These are phyloP conservation scores for Gallinago media DNA, from an alignment of 2,113 vertebrate species.

Conservation along the genomic window DNA sequence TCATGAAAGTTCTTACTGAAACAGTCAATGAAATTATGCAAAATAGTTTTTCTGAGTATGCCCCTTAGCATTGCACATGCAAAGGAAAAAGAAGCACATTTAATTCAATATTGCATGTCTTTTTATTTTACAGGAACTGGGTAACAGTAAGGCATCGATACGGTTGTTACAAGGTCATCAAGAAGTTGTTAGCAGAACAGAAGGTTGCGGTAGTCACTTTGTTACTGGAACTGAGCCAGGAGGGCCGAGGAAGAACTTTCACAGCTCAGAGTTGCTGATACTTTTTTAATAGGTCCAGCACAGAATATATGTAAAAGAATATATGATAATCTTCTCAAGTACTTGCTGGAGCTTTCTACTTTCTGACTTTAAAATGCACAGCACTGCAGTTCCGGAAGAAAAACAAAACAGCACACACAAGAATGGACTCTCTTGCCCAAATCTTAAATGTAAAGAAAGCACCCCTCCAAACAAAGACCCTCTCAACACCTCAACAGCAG, in stretches of 20 bases:
- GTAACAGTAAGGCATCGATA: neutral
- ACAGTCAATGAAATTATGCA: neutral
- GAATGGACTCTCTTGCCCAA: neutral
- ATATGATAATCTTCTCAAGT: neutral
- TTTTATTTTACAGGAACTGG: neutral
- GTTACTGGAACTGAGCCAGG: neutral
- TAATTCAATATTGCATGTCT: neutral
- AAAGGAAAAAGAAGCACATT: neutral
- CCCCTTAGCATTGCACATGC: neutral
- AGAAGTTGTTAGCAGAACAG: neutral
- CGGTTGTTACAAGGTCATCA: neutral
- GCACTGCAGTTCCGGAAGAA: neutral
- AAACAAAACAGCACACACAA: neutral
- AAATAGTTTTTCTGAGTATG: neutral
- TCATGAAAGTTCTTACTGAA: slow-evolving; percentile 12
- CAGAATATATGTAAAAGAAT: neutral
- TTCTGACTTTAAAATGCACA: slow-evolving; percentile 38
- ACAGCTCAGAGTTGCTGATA: neutral
- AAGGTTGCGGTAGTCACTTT: neutral
- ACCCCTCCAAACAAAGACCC: neutral
- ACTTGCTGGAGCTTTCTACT: neutral
- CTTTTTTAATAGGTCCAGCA: neutral
- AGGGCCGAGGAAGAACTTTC: neutral
- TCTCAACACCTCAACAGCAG: neutral
- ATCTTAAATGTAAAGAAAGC: neutral